Conservation (phyloP, 2,113 vertebrate species). For the Cynopterus brachyotis region DNA sequence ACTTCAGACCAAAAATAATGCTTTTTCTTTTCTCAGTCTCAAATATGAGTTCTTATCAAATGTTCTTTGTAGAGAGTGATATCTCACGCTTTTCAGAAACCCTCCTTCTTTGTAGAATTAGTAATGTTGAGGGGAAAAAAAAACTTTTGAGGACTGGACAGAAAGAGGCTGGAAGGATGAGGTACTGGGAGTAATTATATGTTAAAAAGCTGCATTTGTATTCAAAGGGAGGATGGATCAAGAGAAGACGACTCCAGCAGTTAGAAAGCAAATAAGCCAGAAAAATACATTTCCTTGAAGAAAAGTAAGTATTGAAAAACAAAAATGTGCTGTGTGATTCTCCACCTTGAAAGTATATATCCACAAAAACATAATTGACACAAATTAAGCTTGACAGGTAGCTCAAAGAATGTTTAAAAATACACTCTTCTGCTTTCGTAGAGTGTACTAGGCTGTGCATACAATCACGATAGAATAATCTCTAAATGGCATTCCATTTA, state of each 20-base stretch:
- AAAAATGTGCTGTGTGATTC: slow-evolving; percentile 21
- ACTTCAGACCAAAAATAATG: slow-evolving; percentile 56
- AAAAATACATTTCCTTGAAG: slow-evolving; percentile 4
- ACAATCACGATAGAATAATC: slow-evolving; percentile 42
- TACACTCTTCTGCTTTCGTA: slow-evolving; percentile 21
- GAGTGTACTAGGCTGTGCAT: not conserved
- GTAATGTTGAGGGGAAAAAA: not conserved
- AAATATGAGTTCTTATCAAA: slow-evolving; percentile 48
- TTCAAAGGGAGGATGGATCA: not conserved
- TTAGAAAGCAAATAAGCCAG: slow-evolving; percentile 40
- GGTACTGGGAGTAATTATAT: not conserved
- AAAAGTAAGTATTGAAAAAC: slow-evolving; percentile 36
- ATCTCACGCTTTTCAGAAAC: not conserved
- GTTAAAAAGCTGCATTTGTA: slow-evolving; percentile 26
- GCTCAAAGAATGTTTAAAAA: slow-evolving; percentile 59
- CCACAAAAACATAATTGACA: slow-evolving; percentile 66
- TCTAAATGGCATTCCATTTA: slow-evolving; percentile 45
- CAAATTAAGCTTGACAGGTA: slow-evolving; percentile 70
- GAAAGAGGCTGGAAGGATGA: not conserved
- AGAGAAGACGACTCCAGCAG: not conserved
- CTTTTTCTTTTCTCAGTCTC: not conserved
- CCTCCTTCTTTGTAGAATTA: not conserved
- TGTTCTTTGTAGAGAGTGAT: not conserved
- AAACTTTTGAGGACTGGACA: not conserved
- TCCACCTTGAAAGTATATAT: slow-evolving; percentile 49